These are phyloP conservation scores for Psilanteris sp. DNA, from an alignment of 1,140 invertebrate species.

Conservation along the genomic window DNA sequence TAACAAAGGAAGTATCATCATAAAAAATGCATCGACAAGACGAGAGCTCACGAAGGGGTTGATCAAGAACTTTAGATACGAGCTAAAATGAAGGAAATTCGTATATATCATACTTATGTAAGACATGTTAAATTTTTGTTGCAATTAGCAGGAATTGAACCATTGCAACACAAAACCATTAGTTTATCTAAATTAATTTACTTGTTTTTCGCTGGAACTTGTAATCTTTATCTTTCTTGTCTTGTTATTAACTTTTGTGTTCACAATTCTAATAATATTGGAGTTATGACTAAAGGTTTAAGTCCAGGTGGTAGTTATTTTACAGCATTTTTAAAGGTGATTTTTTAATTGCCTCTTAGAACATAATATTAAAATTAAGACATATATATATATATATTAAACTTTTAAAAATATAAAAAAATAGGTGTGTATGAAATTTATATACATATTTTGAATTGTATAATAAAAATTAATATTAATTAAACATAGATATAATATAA, in stretches of 20 bases:
- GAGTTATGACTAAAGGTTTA: slow-evolving; percentile 50
- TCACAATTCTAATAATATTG: slow-evolving; percentile 39
- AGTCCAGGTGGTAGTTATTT: slow-evolving; percentile 40
- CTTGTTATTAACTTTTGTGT: slow-evolving; percentile 32
- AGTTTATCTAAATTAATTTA: neutral
- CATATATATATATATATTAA: too few species aligned
- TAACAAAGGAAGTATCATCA: slow-evolving; percentile 2
- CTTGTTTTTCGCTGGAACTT: neutral
- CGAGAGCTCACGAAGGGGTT: neutral
- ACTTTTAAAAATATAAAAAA: too few species aligned
- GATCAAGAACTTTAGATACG: slow-evolving; percentile 7
- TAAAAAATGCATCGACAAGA: slow-evolving; percentile 29
- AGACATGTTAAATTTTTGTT: slow-evolving; percentile 6
- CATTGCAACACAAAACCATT: slow-evolving; percentile 10
- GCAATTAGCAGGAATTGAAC: slow-evolving; percentile 3
- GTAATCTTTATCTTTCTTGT: neutral
- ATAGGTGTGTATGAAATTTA: too few species aligned
- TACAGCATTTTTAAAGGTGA: slow-evolving; percentile 52
- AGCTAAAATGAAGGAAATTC: slow-evolving; percentile 21
- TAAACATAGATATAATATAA: too few species aligned
- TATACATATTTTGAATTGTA: too few species aligned
- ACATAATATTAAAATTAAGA: too few species aligned
- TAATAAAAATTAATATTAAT: too few species aligned
- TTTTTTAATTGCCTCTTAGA: too few species aligned
- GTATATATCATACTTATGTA: slow-evolving; percentile 6